Conservation (phyloP, 2,113 vertebrate genomes). For the Mirounga angustirostris region DNA sequence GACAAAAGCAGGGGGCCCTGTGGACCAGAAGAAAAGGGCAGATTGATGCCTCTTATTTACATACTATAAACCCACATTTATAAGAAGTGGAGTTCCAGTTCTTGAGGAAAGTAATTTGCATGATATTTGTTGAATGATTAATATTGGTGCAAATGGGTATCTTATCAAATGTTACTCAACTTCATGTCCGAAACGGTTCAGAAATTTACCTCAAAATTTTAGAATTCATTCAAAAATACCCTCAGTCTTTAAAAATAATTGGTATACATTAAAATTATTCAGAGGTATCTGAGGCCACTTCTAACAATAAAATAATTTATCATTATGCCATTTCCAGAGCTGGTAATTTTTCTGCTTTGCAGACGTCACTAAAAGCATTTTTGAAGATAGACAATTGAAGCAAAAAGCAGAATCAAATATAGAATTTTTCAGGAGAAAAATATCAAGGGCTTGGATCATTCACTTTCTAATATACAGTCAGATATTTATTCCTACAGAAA, state of each 20-base stretch:
- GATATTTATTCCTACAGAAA: not conserved
- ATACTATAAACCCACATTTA: not conserved
- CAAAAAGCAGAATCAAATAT: not conserved
- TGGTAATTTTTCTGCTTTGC: not conserved
- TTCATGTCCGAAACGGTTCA: not conserved
- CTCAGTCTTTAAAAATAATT: not conserved
- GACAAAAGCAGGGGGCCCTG: not conserved
- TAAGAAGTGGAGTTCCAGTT: not conserved
- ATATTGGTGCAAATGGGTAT: not conserved
- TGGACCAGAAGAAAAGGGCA: not conserved
- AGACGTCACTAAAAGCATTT: not conserved
- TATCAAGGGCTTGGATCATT: not conserved
- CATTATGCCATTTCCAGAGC: not conserved
- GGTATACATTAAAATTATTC: not conserved
- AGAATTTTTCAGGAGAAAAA: not conserved
- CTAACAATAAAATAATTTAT: constrained; percentile 13
- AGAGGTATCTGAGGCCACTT: not conserved
- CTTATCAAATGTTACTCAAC: not conserved
- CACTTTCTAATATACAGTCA: not conserved
- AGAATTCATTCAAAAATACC: not conserved
- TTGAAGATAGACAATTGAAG: not conserved
- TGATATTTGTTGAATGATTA: not conserved
- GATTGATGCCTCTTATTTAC: not conserved
- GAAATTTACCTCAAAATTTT: not conserved
- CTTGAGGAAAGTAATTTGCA: not conserved